Base-by-base conservation (phyloP, 2,888 invertebrate species). In the Reticulitermes lucifugus region DNA sequence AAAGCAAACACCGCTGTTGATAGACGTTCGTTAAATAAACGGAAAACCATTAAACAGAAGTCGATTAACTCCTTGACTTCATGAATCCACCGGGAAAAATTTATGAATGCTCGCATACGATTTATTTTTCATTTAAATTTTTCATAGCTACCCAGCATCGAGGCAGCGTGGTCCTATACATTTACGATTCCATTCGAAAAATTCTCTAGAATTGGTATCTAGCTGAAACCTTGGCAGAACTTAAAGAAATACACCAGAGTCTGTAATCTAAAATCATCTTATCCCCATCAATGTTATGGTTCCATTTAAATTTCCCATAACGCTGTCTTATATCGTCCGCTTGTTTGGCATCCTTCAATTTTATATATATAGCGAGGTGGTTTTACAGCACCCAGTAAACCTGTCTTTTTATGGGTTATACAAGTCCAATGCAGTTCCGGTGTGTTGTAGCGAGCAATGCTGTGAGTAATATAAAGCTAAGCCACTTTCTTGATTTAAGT, bases 371-470 rank as follows among this genome's bases (percentile, higher is more conserved):
- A 35, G 35, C 77, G 46, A 77, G 21, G 51, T 10, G 46, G 51
- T 77, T 77, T 77, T 77, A 77, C 41, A 46, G 51, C 77, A 77
- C n/a, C 46, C 25, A 77, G 77, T 46, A 77, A 77, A 77, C 46
- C 22, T 77, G 77, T 77, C 9, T 46, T 12, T 73, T 77, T 77
- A 77, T 51, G 25, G 77, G 51, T 46, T n/a, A 35, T n/a, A 41
- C 73, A 73, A 73, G 14, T 65, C 65, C 65, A 2, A 9, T 14
- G 65, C 65, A 25, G 65, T n/a, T 25, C 25, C 6, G 65, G 65
- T 65, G 6, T 10, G 25, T n/a, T n/a, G 25, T 65, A 12, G 6
- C 65, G 0, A 60, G 60, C 14, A 14, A n/a, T 25, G 25, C 25
- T 0, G n/a, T 65, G 65, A n/a, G n/a, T 9, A 5, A 25, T 25